Percentiles rank a stretch among this genome's conserved stretches.
Evolutionary conservation across 1,140 invertebrate species (phyloP).

Genomic region (Drosophila malerkotliana): DNA sequence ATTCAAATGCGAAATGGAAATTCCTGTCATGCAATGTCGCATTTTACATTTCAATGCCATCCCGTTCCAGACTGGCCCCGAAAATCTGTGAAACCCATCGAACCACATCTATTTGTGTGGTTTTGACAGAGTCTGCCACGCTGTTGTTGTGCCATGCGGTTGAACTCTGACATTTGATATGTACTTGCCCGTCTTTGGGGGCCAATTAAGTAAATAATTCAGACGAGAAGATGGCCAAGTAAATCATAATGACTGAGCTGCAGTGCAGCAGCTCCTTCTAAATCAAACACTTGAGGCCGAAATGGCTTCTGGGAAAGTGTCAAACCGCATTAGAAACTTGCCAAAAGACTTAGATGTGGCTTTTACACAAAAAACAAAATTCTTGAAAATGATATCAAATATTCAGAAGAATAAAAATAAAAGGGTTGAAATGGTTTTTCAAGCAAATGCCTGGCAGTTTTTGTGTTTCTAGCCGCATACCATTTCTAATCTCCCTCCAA

Average conservation of each 20-base stretch:
- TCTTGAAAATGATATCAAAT: background rate
- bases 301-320: constrained; percentile 15
- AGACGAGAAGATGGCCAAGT: constrained; percentile 40
- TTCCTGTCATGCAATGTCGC: constrained; percentile 42
- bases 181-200: constrained; percentile 35
- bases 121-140: constrained; percentile 46
- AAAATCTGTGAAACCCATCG: constrained; percentile 1
- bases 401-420: background rate
- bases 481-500: too few species aligned
- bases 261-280: constrained; percentile 63
- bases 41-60: constrained; percentile 55
- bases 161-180: constrained; percentile 58
- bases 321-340: constrained; percentile 26
- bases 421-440: too few species aligned
- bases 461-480: too few species aligned
- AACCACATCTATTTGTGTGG: constrained; percentile 18
- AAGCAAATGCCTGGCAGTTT: too few species aligned
- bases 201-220: constrained; percentile 77
- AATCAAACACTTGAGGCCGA: constrained; percentile 10
- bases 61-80: background rate
- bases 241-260: constrained; percentile 61
- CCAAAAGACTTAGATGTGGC: constrained; percentile 8
- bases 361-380: background rate
- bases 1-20: constrained; percentile 31
- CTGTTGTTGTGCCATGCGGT: constrained; percentile 23